Percentiles rank a stretch among this genome's conserved stretches.
These are phyloP conservation scores for Hydrozoanthus tunicans DNA, from an alignment of 64 coral and sea anemone species.

Conservation along the genomic window DNA sequence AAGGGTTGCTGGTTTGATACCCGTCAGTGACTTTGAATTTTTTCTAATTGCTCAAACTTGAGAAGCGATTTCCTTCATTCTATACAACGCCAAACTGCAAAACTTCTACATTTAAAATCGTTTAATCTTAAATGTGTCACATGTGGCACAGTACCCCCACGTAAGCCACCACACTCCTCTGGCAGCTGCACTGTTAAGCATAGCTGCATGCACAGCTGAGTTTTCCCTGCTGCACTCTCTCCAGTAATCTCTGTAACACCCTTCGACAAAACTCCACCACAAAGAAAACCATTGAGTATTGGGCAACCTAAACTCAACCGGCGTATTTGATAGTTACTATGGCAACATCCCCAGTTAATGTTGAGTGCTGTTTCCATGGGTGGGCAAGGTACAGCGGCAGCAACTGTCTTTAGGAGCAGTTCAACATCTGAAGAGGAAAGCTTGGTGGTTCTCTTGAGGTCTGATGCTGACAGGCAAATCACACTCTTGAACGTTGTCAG, in stretches of 20 bases:
- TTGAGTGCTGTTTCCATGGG: conserved; percentile 71
- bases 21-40: no score
- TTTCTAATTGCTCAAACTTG: no score
- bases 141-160: conserved; percentile 54
- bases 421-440: conserved; percentile 80
- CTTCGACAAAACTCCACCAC: conserved; percentile 74
- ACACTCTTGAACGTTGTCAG: conserved; percentile 57
- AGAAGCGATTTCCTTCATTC: no score
- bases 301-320: conserved; percentile 75
- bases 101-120: no score
- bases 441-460: conserved; percentile 76
- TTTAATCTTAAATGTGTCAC: no score
- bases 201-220: conserved; percentile 89
- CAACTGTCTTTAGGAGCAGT: conserved; percentile 72
- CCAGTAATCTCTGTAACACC: conserved; percentile 93
- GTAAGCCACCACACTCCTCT: conserved; percentile 63
- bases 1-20: no score
- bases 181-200: conserved; percentile 92
- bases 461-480: conserved; percentile 83
- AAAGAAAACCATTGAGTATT: conserved; percentile 66
- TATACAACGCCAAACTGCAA: no score
- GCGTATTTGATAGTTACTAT: conserved; percentile 16
- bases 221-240: conserved; percentile 89
- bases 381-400: conserved; percentile 56
- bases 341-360: conserved; percentile 31